phyloP scores from a whole-genome alignment of 2,113 vertebrate species.

The Ceratotherium simum region DNA sequence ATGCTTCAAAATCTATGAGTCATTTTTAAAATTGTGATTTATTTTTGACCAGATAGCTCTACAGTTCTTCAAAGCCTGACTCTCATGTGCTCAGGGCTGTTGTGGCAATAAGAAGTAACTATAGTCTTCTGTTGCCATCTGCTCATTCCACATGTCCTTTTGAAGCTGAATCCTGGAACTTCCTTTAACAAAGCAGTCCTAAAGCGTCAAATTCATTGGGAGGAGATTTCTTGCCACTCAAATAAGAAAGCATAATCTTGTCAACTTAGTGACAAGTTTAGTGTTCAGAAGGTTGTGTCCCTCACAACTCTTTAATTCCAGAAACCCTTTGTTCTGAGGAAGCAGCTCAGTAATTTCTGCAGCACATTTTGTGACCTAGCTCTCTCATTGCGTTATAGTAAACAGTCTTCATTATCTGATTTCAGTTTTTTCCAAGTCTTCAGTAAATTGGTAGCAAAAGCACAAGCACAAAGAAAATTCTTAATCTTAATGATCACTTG shows the following conservation, averaged over 20 bases:
- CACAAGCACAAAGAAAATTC: background rate
- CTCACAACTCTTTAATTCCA: background rate
- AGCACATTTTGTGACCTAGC: background rate
- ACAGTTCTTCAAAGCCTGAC: slow-evolving; percentile 7
- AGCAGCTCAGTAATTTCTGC: background rate
- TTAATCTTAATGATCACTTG: background rate
- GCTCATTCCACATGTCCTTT: slow-evolving; percentile 47
- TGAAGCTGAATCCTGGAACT: background rate
- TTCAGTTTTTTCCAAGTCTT: background rate
- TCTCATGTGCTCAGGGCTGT: background rate
- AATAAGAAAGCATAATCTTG: background rate
- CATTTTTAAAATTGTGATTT: slow-evolving; percentile 42
- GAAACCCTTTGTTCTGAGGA: background rate
- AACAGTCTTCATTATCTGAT: background rate
- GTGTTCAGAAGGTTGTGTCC: background rate
- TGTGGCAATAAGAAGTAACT: slow-evolving; percentile 2
- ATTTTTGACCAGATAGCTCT: slow-evolving; percentile 57
- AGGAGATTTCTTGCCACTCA: background rate
- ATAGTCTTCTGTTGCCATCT: slow-evolving; percentile 53
- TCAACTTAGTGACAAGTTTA: background rate
- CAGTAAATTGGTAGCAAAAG: background rate
- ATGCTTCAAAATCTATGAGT: slow-evolving; percentile 32
- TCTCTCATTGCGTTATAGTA: background rate
- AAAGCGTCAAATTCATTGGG: background rate
- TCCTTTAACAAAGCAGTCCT: background rate